phyloP scores from a whole-genome alignment of 2,888 invertebrate species.

The Mesoligia furuncula region DNA sequence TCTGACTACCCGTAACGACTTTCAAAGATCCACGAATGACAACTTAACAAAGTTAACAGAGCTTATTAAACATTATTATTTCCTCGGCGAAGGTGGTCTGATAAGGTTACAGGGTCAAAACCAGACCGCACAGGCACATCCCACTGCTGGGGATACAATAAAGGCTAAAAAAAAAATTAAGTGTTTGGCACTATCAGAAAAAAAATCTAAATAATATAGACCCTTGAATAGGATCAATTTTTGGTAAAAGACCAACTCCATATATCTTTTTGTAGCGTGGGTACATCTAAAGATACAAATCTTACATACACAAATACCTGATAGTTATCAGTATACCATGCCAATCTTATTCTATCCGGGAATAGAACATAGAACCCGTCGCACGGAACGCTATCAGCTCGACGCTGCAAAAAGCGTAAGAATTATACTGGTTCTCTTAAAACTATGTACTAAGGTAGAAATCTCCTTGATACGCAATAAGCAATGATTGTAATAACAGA shows the following conservation, averaged over 20 bases:
- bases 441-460: constrained; percentile 19
- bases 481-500: constrained; percentile 32
- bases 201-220: background rate
- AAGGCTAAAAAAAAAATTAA: background rate
- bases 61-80: no score
- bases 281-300: background rate
- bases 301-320: background rate
- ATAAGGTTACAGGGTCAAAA: no score
- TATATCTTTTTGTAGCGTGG: background rate
- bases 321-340: background rate
- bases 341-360: background rate
- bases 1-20: no score
- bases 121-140: no score
- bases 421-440: background rate
- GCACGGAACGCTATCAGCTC: background rate
- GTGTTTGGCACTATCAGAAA: background rate
- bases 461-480: constrained; percentile 8
- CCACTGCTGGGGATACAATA: no score
- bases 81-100: no score
- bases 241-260: background rate
- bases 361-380: background rate
- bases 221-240: background rate
- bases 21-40: no score
- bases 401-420: background rate
- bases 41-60: no score